Conservation (phyloP, 1,140 invertebrate species). For the Trichonephila clavipes region DNA sequence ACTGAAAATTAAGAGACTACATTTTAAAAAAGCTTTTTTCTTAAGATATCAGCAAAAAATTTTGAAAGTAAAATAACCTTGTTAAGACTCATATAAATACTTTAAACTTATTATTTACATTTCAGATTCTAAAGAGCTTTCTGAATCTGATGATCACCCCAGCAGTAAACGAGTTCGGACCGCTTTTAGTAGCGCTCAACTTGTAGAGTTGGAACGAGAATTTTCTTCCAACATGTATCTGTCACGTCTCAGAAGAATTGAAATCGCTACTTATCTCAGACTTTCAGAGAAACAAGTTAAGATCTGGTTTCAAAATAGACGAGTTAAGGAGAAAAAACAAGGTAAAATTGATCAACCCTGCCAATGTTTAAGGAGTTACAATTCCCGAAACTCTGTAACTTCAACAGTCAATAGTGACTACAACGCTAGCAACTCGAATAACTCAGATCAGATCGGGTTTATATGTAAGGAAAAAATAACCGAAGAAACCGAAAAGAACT, state of each 20-base stretch:
- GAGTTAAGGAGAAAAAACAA: conserved; percentile 95
- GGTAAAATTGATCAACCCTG: conserved; percentile 82
- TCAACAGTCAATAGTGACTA: conserved; percentile 26
- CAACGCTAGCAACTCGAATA: conserved; percentile 3
- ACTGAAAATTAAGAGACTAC: too few relatives aligned
- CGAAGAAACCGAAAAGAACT: background rate
- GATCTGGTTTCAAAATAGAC: conserved; percentile 95
- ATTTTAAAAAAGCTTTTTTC: too few relatives aligned
- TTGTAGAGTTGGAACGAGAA: conserved; percentile 84
- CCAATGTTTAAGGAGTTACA: conserved; percentile 81
- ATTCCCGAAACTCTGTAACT: conserved; percentile 73
- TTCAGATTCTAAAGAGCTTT: conserved; percentile 26
- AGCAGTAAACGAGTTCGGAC: conserved; percentile 83
- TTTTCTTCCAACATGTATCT: conserved; percentile 84
- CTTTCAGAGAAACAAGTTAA: conserved; percentile 97
- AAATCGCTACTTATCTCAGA: conserved; percentile 84
- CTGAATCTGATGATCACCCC: background rate
- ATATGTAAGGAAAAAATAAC: background rate
- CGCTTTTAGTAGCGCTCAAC: conserved; percentile 84
- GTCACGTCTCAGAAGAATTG: conserved; percentile 83
- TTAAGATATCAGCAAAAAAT: too few relatives aligned
- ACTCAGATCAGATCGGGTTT: conserved; percentile 46
- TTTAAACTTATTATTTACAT: background rate
- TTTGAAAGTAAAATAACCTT: too few relatives aligned
- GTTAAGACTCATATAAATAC: too few relatives aligned